A percentile compares a stretch with the other conserved stretches of the same genome.
These are phyloP conservation scores for Melolontha melolontha DNA, from an alignment of 2,888 invertebrate species.

Conservation along the genomic window DNA sequence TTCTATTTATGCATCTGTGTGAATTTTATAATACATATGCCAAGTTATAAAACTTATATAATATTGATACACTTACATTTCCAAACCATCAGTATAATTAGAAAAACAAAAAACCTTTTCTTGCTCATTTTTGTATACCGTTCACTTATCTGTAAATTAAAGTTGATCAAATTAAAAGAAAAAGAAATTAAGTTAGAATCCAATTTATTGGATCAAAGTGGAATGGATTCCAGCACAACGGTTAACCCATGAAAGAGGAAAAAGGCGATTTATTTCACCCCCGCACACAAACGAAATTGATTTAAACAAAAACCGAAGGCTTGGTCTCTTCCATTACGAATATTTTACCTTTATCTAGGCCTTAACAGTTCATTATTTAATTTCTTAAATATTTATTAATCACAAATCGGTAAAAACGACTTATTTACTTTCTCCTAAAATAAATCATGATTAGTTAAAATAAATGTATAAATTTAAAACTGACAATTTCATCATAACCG, in stretches of 20 bases:
- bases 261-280: conserved; percentile 15
- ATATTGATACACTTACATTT: too few species aligned
- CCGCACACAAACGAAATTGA: background rate
- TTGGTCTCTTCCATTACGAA: conserved; percentile 4
- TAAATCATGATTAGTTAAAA: conserved; percentile 2
- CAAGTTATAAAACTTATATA: too few species aligned
- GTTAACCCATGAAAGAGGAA: conserved; percentile 8
- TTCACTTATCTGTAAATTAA: background rate
- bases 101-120: background rate
- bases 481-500: conserved; percentile 2
- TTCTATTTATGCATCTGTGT: too few species aligned
- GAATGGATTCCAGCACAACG: background rate
- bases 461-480: conserved; percentile 9
- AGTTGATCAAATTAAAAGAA: conserved; percentile 10
- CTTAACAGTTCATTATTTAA: too few species aligned
- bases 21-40: too few species aligned
- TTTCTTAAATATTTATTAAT: too few species aligned
- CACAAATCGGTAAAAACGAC: background rate
- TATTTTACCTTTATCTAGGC: background rate
- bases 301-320: conserved; percentile 9
- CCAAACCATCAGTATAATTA: too few species aligned
- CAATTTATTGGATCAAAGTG: conserved; percentile 19
- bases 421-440: background rate
- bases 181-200: conserved; percentile 9
- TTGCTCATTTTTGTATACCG: background rate